Evolutionary conservation across 2,888 invertebrate species (phyloP).

Genomic region (Xylota sylvarum): DNA sequence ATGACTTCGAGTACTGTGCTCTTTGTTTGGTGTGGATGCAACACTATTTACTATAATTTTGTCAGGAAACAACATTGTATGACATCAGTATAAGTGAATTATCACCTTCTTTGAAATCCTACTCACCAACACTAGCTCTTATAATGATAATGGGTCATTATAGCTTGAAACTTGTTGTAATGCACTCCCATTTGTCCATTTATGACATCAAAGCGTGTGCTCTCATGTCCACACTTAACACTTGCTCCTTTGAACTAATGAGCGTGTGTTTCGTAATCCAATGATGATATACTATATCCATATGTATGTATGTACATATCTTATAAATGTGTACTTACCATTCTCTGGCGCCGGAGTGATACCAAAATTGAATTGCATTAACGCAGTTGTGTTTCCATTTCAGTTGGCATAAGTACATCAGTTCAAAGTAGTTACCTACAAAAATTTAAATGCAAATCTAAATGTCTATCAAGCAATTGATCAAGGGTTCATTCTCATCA

Average conservation of each 20-base stretch:
- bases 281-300: slow-evolving; percentile 63
- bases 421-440: slow-evolving; percentile 6
- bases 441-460: slow-evolving; percentile 67
- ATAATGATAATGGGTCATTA: slow-evolving; percentile 53
- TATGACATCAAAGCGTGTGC: slow-evolving; percentile 63
- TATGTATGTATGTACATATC: too few relatives aligned
- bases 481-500: not conserved
- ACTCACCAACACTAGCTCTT: slow-evolving; percentile 3
- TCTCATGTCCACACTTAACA: slow-evolving; percentile 16
- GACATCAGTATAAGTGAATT: slow-evolving; percentile 26
- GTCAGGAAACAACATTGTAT: not conserved
- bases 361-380: slow-evolving; percentile 71
- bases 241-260: slow-evolving; percentile 46
- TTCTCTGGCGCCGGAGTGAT: slow-evolving; percentile 58
- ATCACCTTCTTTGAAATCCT: slow-evolving; percentile 5
- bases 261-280: slow-evolving; percentile 60
- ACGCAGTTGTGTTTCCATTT: slow-evolving; percentile 41
- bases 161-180: slow-evolving; percentile 61
- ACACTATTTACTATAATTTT: not conserved
- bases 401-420: not conserved
- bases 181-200: slow-evolving; percentile 66
- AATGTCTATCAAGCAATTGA: slow-evolving; percentile 17
- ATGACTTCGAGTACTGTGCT: too few relatives aligned
- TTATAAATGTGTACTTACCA: slow-evolving; percentile 30
- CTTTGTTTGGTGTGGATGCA: not conserved